Conservation (phyloP, 2,797 vertebrate genomes). For the Enteromius radiatus region DNA sequence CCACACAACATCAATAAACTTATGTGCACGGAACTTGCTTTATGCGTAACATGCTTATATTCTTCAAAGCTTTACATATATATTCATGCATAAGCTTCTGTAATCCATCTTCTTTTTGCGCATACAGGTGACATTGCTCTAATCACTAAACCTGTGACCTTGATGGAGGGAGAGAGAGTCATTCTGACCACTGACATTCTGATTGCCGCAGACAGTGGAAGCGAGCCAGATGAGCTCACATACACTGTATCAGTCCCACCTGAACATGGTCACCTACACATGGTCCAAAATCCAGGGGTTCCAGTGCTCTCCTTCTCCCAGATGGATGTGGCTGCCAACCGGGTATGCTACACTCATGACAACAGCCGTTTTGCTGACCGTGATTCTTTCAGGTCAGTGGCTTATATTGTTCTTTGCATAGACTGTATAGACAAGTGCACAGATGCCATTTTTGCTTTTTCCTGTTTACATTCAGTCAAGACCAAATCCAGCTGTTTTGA, state of each 20-base stretch:
- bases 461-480: background rate
- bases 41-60: background rate
- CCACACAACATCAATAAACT: slow-evolving; percentile 28
- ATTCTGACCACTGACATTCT: slow-evolving; percentile 92
- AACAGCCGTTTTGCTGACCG: slow-evolving; percentile 77
- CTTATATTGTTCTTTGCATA: slow-evolving; percentile 20
- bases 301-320: slow-evolving; percentile 84
- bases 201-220: slow-evolving; percentile 87
- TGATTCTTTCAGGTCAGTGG: slow-evolving; percentile 85
- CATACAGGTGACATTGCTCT: slow-evolving; percentile 86
- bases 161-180: slow-evolving; percentile 90
- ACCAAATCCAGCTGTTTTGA: background rate
- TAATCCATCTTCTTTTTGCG: background rate
- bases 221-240: slow-evolving; percentile 87
- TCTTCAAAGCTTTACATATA: background rate
- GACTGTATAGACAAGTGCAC: slow-evolving; percentile 1
- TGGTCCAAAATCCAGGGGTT: slow-evolving; percentile 83
- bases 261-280: slow-evolving; percentile 87
- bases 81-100: background rate
- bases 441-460: background rate
- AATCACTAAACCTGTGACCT: slow-evolving; percentile 82
- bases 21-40: slow-evolving; percentile 24
- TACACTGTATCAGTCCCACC: slow-evolving; percentile 84
- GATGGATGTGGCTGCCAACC: slow-evolving; percentile 88
- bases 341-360: slow-evolving; percentile 83